phyloP scores from a whole-genome alignment of 2,113 vertebrate species.

The Zapornia atra region DNA sequence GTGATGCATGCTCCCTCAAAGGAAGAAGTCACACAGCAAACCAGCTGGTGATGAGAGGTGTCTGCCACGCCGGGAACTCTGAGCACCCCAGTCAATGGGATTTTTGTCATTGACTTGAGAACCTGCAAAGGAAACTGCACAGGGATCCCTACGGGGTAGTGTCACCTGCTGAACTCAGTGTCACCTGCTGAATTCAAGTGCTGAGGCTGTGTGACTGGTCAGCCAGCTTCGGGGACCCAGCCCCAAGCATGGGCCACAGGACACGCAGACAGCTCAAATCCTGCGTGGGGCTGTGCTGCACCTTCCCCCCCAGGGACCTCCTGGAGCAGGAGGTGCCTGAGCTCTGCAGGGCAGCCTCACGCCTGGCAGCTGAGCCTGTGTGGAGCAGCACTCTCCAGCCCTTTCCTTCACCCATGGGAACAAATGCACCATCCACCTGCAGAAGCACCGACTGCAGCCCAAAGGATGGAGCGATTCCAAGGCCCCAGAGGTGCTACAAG shows the following conservation, averaged over 20 bases:
- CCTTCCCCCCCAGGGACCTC: accelerated
- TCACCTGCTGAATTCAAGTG: background rate
- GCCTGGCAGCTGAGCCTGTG: too few relatives aligned
- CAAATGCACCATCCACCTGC: background rate
- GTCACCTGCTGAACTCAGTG: background rate
- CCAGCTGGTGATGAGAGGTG: accelerated
- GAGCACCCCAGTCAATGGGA: background rate
- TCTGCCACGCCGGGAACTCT: background rate
- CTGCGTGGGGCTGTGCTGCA: accelerated
- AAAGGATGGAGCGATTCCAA: background rate
- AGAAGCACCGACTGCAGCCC: background rate
- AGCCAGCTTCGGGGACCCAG: background rate
- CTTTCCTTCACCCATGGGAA: accelerated
- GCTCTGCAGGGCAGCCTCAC: background rate
- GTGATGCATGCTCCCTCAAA: background rate
- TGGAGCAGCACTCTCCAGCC: background rate
- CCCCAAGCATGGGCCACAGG: background rate
- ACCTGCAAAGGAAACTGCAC: background rate
- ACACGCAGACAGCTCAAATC: accelerated
- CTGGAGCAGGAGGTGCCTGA: accelerated
- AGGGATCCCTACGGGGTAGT: accelerated
- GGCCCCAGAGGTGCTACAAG: background rate
- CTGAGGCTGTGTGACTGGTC: background rate
- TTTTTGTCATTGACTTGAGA: background rate
- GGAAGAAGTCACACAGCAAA: background rate